Conservation (phyloP, 1,140 invertebrate species). For the Megalopta genalis region DNA sequence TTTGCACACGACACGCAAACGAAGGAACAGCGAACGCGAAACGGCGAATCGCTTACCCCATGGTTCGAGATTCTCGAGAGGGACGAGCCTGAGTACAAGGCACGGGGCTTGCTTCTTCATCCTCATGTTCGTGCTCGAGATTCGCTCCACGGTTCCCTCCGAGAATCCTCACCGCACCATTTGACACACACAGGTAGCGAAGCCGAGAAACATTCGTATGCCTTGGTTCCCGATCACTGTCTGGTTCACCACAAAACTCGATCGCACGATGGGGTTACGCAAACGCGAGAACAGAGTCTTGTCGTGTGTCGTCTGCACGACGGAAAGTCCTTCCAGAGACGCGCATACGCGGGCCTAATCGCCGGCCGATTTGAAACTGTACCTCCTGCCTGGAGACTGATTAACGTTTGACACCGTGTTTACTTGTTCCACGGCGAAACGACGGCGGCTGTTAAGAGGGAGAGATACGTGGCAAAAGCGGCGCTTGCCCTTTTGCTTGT, state of each 20-base stretch:
- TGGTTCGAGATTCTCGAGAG: slow-evolving; percentile 78
- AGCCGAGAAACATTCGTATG: background rate
- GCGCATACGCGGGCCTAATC: too few species aligned
- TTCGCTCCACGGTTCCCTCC: slow-evolving; percentile 13
- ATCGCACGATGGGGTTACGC: slow-evolving; percentile 10
- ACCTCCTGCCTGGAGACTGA: too few species aligned
- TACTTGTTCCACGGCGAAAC: background rate
- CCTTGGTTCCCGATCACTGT: background rate
- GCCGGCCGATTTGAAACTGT: too few species aligned
- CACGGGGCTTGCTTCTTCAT: slow-evolving; percentile 84
- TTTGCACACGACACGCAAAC: too few species aligned
- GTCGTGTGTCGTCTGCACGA: background rate
- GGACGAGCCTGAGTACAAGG: slow-evolving; percentile 82
- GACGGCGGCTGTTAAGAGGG: background rate
- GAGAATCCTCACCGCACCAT: slow-evolving; percentile 55
- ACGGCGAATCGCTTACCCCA: slow-evolving; percentile 75
- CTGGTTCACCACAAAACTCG: background rate
- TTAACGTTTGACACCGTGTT: slow-evolving; percentile 14
- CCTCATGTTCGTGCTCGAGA: slow-evolving; percentile 79
- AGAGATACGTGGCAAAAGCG: slow-evolving; percentile 36
- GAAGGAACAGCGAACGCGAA: background rate
- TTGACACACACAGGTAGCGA: slow-evolving; percentile 46
- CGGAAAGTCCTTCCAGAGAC: too few species aligned
- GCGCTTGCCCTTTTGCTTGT: slow-evolving; percentile 40
- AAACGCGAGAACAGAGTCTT: background rate